Evolutionary conservation across 2,113 vertebrate species (phyloP).

Genomic region (Chrysemys picta): DNA sequence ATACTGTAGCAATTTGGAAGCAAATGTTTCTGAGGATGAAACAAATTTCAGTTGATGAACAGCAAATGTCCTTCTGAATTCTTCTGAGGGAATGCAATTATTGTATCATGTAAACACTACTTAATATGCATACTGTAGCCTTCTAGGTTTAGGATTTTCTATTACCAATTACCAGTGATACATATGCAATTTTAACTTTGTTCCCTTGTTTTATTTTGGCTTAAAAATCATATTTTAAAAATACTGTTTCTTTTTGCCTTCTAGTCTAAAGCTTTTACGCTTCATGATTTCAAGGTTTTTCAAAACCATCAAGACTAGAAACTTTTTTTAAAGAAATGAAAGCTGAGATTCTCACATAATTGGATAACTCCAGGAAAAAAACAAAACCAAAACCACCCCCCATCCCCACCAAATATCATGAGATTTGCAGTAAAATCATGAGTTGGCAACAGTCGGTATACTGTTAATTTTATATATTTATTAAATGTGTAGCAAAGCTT

Average conservation of each 20-base stretch:
- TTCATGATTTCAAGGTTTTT: background rate
- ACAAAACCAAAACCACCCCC: background rate
- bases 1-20: background rate
- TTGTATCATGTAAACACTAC: background rate
- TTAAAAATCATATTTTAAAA: background rate
- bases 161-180: background rate
- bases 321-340: background rate
- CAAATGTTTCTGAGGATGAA: background rate
- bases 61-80: background rate
- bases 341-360: background rate
- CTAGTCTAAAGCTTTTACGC: background rate
- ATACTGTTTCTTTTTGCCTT: background rate
- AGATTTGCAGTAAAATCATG: background rate
- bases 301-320: background rate
- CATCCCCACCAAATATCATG: background rate
- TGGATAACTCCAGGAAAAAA: background rate
- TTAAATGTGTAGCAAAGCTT: background rate
- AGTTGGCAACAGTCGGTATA: background rate
- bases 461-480: background rate
- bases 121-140: background rate
- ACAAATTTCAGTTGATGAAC: background rate
- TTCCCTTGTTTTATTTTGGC: background rate
- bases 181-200: background rate
- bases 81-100: background rate
- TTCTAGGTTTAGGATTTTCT: background rate